These are phyloP conservation scores for Orientallactaga bullata DNA, from an alignment of 2,113 vertebrate species.

Conservation along the genomic window DNA sequence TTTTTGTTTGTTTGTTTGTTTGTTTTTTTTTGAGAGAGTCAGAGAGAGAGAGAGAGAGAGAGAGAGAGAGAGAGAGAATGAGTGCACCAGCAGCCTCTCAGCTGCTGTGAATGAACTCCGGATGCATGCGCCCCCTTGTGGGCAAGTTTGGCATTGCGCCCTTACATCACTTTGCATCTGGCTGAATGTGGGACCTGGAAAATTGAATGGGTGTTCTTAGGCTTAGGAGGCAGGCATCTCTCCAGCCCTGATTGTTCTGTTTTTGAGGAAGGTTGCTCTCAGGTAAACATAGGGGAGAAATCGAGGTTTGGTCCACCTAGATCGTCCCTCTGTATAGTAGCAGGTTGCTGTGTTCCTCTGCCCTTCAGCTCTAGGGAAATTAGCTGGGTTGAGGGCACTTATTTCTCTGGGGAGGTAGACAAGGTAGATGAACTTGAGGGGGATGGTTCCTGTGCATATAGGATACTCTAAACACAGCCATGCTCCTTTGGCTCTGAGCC, in stretches of 20 bases:
- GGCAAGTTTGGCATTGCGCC: too few relatives aligned
- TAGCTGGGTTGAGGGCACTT: not conserved
- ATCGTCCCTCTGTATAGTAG: accelerated
- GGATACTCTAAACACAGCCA: not conserved
- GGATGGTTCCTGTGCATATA: not conserved
- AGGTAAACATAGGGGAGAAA: not conserved
- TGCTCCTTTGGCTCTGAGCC: not conserved
- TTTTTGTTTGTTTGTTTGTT: too few relatives aligned
- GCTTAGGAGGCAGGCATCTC: too few relatives aligned
- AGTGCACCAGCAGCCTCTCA: too few relatives aligned
- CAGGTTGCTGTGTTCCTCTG: not conserved
- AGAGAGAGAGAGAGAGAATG: too few relatives aligned
- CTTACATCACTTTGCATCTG: too few relatives aligned
- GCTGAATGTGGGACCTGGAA: too few relatives aligned
- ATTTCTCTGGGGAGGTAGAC: not conserved
- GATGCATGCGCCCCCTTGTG: too few relatives aligned
- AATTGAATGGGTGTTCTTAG: too few relatives aligned
- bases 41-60: too few relatives aligned
- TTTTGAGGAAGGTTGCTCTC: not conserved
- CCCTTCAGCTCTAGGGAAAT: not conserved
- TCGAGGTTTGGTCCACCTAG: not conserved
- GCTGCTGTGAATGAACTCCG: too few relatives aligned
- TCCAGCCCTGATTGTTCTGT: not conserved
- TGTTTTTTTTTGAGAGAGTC: too few relatives aligned
- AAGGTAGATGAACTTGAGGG: accelerated